A percentile compares a stretch with the other conserved stretches of the same genome.
These are phyloP conservation scores for Salpingus planirostris DNA, from an alignment of 2,888 invertebrate species.

Conservation along the genomic window DNA sequence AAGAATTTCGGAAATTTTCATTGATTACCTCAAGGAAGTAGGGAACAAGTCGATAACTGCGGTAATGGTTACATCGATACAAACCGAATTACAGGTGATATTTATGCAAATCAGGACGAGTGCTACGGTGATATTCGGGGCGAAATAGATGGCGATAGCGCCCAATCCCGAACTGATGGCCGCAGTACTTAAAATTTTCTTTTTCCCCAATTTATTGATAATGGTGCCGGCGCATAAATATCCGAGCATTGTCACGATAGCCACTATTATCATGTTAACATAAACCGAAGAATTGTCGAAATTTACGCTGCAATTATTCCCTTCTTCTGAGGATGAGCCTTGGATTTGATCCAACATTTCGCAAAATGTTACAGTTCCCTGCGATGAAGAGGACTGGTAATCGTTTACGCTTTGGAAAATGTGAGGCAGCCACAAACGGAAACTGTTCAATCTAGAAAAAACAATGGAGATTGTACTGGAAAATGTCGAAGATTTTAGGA, in stretches of 20 bases:
- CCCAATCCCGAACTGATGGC: conserved; percentile 35
- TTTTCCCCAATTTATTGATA: conserved; percentile 10
- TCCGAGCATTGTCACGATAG: conserved; percentile 21
- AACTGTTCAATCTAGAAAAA: conserved; percentile 8
- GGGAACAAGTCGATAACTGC: conserved; percentile 55
- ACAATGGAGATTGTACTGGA: neutral
- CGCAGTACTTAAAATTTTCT: conserved; percentile 26
- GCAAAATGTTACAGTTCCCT: conserved; percentile 5
- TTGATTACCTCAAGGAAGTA: conserved; percentile 49
- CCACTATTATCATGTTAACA: conserved; percentile 3
- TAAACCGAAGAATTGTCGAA: conserved; percentile 11
- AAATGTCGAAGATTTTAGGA: neutral
- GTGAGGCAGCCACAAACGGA: conserved; percentile 11
- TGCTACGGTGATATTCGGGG: conserved; percentile 43
- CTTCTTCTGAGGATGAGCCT: conserved; percentile 10
- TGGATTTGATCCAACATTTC: conserved; percentile 38
- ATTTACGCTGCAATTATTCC: conserved; percentile 14
- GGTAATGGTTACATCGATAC: conserved; percentile 51
- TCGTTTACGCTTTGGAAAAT: conserved; percentile 9
- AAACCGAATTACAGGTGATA: conserved; percentile 46
- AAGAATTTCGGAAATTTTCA: neutral
- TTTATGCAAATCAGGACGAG: conserved; percentile 48
- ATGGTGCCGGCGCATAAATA: conserved; percentile 3
- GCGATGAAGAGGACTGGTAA: too few species aligned
- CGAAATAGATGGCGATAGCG: conserved; percentile 48